Conservation (phyloP, 2,888 invertebrate species). For the Microplitis manilae region DNA sequence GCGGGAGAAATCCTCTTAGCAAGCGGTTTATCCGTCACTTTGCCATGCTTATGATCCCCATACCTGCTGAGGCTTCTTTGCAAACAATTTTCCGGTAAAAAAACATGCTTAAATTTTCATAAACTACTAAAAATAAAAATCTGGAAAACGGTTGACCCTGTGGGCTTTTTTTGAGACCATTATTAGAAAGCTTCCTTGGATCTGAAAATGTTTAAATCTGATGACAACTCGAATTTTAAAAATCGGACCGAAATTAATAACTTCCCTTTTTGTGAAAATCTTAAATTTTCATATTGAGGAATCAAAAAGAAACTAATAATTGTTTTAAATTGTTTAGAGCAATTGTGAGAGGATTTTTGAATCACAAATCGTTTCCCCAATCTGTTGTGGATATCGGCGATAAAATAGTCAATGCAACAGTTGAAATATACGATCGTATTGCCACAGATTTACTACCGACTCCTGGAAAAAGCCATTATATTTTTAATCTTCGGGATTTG, state of each 20-base stretch:
- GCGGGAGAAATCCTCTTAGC: slow-evolving; percentile 89
- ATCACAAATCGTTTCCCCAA: slow-evolving; percentile 79
- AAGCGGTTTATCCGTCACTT: slow-evolving; percentile 91
- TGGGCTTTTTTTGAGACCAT: too few relatives aligned
- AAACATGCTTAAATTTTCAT: neutral
- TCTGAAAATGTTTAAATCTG: too few relatives aligned
- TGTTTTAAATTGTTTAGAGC: slow-evolving; percentile 70
- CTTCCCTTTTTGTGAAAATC: too few relatives aligned
- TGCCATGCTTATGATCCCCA: slow-evolving; percentile 86
- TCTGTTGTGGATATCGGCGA: slow-evolving; percentile 80
- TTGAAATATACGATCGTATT: slow-evolving; percentile 87
- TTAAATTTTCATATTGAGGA: too few relatives aligned
- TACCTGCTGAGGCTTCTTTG: slow-evolving; percentile 84
- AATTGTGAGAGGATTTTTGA: slow-evolving; percentile 83
- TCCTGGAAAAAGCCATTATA: slow-evolving; percentile 92
- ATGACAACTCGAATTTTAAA: too few relatives aligned
- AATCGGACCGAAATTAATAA: too few relatives aligned
- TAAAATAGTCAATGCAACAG: slow-evolving; percentile 82
- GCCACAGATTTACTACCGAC: slow-evolving; percentile 88
- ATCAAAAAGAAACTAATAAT: too few relatives aligned
- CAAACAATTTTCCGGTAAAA: slow-evolving; percentile 79
- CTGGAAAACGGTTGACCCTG: too few relatives aligned
- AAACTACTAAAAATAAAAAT: too few relatives aligned
- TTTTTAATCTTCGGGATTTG: slow-evolving; percentile 92
- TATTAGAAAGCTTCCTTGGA: too few relatives aligned